A percentile compares a stretch with the other conserved stretches of the same genome.
phyloP scores from a whole-genome alignment of 2,113 vertebrate species.

The Ciconia boyciana region DNA sequence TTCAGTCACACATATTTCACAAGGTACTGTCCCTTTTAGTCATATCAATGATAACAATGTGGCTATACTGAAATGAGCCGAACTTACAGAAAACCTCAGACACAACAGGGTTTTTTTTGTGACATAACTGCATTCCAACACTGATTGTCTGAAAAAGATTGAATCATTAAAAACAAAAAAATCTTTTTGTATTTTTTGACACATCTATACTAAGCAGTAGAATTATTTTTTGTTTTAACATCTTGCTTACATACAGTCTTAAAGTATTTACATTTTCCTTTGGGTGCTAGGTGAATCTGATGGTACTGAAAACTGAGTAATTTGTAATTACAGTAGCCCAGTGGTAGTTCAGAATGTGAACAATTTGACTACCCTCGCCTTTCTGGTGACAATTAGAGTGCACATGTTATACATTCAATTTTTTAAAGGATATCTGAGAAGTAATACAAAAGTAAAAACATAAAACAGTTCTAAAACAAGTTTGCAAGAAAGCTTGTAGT shows the following conservation, averaged over 20 bases:
- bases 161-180: not conserved
- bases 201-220: not conserved
- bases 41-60: not conserved
- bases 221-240: not conserved
- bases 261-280: not conserved
- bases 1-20: not conserved
- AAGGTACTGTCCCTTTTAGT: not conserved
- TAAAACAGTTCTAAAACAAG: not conserved
- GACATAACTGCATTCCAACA: not conserved
- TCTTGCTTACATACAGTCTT: not conserved
- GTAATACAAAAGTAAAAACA: not conserved
- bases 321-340: not conserved
- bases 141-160: not conserved
- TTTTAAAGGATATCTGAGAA: conserved; percentile 6
- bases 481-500: not conserved
- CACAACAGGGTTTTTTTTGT: not conserved
- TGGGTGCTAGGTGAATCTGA: not conserved
- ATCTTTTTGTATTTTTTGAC: not conserved
- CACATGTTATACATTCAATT: not conserved
- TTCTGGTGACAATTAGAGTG: not conserved
- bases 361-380: not conserved
- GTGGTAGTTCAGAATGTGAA: not conserved
- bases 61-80: not conserved
- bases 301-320: not conserved
- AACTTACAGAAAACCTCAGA: not conserved